A percentile compares a stretch with the other conserved stretches of the same genome.
Conservation (phyloP, 2,113 vertebrate genomes). For the Notiomystis cincta region DNA sequence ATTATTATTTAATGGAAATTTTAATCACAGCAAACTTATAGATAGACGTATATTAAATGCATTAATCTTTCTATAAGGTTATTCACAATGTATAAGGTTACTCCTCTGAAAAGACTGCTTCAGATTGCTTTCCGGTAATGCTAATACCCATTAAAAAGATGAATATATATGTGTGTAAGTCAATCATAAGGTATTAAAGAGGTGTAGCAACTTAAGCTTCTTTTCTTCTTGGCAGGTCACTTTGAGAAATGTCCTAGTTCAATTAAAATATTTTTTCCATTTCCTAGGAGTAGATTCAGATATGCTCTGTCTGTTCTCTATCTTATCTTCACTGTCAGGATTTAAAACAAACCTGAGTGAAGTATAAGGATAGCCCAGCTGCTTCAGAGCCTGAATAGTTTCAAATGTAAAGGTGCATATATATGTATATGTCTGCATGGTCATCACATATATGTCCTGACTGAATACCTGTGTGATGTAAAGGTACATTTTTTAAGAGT, state of each 20-base stretch:
- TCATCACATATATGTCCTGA: neutral
- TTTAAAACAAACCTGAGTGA: slow-evolving; percentile 58
- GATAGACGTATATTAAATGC: slow-evolving; percentile 36
- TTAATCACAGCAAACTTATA: slow-evolving; percentile 51
- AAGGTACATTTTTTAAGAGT: neutral
- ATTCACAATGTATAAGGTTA: slow-evolving; percentile 59
- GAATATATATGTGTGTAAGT: slow-evolving; percentile 65
- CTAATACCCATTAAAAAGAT: slow-evolving; percentile 70
- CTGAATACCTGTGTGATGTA: neutral
- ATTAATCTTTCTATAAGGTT: slow-evolving; percentile 62
- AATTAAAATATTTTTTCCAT: slow-evolving; percentile 67
- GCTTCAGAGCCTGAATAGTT: neutral
- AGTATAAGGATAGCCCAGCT: neutral
- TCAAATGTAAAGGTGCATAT: neutral
- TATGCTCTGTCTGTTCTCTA: slow-evolving; percentile 54
- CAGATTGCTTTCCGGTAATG: slow-evolving; percentile 62
- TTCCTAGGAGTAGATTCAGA: slow-evolving; percentile 59
- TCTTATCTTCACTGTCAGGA: slow-evolving; percentile 49
- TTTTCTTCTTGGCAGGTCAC: slow-evolving; percentile 60
- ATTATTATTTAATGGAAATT: slow-evolving; percentile 57
- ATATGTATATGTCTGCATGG: neutral
- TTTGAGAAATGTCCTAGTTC: slow-evolving; percentile 56
- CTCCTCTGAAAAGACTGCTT: slow-evolving; percentile 56
- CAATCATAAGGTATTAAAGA: slow-evolving; percentile 62
- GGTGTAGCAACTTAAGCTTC: slow-evolving; percentile 50